These are phyloP conservation scores for Helogale parvula DNA, from an alignment of 2,113 vertebrate species.

Conservation along the genomic window DNA sequence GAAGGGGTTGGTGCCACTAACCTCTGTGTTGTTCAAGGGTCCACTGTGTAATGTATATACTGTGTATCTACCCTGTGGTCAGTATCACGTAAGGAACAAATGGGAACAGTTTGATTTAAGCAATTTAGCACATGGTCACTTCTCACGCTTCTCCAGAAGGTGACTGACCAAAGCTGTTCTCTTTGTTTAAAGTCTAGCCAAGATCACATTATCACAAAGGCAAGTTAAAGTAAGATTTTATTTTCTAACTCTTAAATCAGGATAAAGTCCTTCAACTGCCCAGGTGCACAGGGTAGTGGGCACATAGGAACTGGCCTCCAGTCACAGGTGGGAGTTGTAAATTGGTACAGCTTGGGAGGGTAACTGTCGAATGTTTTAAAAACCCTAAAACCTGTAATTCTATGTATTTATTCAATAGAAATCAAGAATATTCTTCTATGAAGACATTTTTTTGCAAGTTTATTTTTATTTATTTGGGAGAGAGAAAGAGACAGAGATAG, in stretches of 20 bases:
- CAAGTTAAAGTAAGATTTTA: conserved; percentile 24
- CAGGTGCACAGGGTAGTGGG: background rate
- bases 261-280: background rate
- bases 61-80: background rate
- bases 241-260: background rate
- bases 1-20: background rate
- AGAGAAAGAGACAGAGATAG: too few relatives aligned
- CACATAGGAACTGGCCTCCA: background rate
- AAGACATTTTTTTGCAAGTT: background rate
- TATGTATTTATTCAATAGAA: background rate
- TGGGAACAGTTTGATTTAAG: background rate
- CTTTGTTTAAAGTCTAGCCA: background rate
- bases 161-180: background rate
- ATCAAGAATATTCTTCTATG: background rate
- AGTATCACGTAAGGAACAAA: background rate
- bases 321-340: background rate
- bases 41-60: background rate
- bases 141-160: background rate
- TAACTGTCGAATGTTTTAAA: background rate
- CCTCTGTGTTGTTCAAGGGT: background rate
- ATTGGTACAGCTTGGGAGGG: background rate
- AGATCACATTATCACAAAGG: background rate
- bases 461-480: too few relatives aligned
- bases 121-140: background rate
- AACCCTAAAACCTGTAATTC: background rate